Evolutionary conservation across 2,113 vertebrate species (phyloP), one percentile per base, ranked within the genome.

Genomic region (Phycodurus eques): DNA sequence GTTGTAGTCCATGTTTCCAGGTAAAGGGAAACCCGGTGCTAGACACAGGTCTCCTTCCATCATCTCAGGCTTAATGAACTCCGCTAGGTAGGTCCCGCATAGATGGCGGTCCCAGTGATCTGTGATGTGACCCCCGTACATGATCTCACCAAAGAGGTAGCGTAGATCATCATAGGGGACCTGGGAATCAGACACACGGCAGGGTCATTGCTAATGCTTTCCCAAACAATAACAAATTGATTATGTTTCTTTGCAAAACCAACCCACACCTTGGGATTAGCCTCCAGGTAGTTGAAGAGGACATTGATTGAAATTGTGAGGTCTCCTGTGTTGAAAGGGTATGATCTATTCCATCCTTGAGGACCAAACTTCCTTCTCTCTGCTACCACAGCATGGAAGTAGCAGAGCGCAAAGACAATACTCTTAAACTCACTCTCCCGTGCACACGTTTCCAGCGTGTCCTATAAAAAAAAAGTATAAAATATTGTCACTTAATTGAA

Each of bases 51-150:
- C 96, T 69, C 95, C 96, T 79, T 96, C 95, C 86, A 98, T 84
- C 94, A 99, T 96, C 90, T 98, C 95, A 0, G 95, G 93, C 71
- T 92, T 95, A 72, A 99, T 94, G 63, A 93, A 98, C 88, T 98
- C 96, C 66, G 96, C 95, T 87, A 99, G 85, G 73, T 98, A 99
- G 2, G 94, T 95, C 71, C 80, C 93, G 84, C 98, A 99, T 64
- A 99, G 94, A 5, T 95, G 85, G 57, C 97, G 93, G 90, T 99
- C 98, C 97, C 96, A 99, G 84, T 97, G 94, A 0, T 99, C 97
- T 0, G 96, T 99, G 83, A 99, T 98, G 85, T 99, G 97, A 17
- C 96, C 96, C 53, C 96, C 96, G 0, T 98, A 99, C 97, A 99
- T 96, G 78, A 99, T 99, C 91, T 99, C 98, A 0, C 97, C 97